Percentiles rank a stretch among this genome's conserved stretches.
These are phyloP conservation scores for Smittia sp. DNA, from an alignment of 2,888 invertebrate genomes.

Conservation along the genomic window DNA sequence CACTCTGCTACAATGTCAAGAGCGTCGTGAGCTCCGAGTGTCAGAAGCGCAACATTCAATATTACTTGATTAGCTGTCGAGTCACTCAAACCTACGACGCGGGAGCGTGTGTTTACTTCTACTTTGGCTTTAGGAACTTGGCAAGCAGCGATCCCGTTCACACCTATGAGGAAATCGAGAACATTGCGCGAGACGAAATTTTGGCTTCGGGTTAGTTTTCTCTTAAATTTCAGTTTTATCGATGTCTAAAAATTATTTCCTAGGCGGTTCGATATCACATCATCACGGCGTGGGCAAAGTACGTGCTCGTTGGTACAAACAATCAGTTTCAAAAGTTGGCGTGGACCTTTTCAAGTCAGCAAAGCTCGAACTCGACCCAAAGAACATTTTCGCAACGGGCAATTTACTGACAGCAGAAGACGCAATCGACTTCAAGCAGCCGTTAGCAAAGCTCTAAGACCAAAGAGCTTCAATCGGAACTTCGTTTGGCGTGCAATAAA, in stretches of 20 bases:
- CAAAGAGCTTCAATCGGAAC: neutral
- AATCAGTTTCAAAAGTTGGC: constrained; percentile 80
- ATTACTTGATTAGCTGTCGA: constrained; percentile 72
- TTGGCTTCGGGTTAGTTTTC: constrained; percentile 59
- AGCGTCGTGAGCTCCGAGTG: constrained; percentile 69
- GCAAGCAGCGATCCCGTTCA: constrained; percentile 66
- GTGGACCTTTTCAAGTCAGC: constrained; percentile 74
- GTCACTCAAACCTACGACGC: constrained; percentile 97
- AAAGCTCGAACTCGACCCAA: constrained; percentile 85
- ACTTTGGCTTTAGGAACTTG: constrained; percentile 78
- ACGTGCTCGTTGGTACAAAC: constrained; percentile 80
- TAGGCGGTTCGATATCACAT: constrained; percentile 79
- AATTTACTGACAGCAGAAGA: constrained; percentile 59
- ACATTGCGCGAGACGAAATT: constrained; percentile 86
- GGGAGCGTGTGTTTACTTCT: constrained; percentile 94
- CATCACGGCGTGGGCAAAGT: constrained; percentile 96
- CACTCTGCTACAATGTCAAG: constrained; percentile 88
- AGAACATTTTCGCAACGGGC: constrained; percentile 88
- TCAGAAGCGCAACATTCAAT: constrained; percentile 57
- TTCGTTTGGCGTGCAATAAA: too few relatives aligned
- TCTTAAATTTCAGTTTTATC: constrained; percentile 56
- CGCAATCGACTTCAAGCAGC: constrained; percentile 1
- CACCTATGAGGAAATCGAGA: constrained; percentile 84
- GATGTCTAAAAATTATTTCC: neutral
- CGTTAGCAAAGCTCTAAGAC: constrained; percentile 4